phyloP scores from a whole-genome alignment of 1,140 invertebrate genomes.

The Potamilus streckersoni region DNA sequence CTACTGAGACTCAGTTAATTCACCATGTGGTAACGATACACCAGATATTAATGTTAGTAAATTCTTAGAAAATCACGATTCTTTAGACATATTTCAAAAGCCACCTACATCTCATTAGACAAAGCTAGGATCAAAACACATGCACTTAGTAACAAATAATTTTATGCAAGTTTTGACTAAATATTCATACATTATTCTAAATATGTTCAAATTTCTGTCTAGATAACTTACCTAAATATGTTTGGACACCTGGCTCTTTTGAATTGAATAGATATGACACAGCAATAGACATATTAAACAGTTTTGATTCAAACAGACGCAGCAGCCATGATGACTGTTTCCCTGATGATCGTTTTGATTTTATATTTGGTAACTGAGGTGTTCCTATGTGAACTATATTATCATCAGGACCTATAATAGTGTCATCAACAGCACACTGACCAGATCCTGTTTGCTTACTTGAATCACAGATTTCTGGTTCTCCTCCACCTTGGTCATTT shows the following conservation, averaged over 20 bases:
- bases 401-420: too few species aligned
- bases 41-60: too few species aligned
- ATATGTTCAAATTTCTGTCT: too few species aligned
- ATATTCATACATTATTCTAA: not conserved
- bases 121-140: not conserved
- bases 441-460: too few species aligned
- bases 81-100: not conserved
- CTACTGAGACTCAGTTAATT: too few species aligned
- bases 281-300: conserved; percentile 98
- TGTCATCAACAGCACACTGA: too few species aligned
- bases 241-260: conserved; percentile 97
- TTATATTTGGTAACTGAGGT: conserved; percentile 26
- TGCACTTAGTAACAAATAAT: not conserved
- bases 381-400: not conserved
- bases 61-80: too few species aligned
- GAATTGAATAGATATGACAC: conserved; percentile 98
- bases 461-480: too few species aligned
- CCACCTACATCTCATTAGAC: not conserved
- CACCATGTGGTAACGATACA: too few species aligned
- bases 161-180: not conserved
- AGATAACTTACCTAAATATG: conserved; percentile 83
- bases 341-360: conserved; percentile 26
- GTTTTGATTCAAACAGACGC: conserved; percentile 93
- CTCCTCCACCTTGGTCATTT: too few species aligned
- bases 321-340: conserved; percentile 78